phyloP scores from a whole-genome alignment of 2,113 vertebrate genomes.

The Mystacornis crossleyi region DNA sequence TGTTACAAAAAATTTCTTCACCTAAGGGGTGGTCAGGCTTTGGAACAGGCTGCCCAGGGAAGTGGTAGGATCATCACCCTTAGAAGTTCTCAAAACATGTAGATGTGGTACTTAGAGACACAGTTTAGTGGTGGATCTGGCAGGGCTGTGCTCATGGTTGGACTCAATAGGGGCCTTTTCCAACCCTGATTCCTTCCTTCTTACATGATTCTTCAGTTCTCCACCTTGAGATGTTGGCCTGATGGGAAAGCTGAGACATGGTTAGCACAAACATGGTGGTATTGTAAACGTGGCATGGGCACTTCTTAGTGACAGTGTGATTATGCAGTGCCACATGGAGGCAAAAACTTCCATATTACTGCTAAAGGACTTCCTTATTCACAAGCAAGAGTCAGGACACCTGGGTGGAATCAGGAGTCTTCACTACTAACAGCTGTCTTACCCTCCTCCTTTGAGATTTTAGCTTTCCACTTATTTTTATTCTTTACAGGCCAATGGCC shows the following conservation, averaged over 20 bases:
- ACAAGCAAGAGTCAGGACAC: not conserved
- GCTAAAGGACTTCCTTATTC: not conserved
- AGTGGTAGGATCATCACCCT: not conserved
- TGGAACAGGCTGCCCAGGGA: not conserved
- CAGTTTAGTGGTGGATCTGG: not conserved
- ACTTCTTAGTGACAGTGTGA: not conserved
- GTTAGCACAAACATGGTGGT: accelerated
- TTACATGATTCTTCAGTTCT: not conserved
- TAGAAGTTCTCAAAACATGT: not conserved
- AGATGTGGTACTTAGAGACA: not conserved
- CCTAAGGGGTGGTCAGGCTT: not conserved
- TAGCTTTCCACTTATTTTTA: not conserved
- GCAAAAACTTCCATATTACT: not conserved
- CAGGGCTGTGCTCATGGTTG: too few species aligned
- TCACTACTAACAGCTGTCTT: not conserved
- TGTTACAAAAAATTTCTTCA: not conserved
- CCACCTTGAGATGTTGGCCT: not conserved
- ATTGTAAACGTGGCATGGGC: not conserved
- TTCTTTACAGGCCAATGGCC: not conserved
- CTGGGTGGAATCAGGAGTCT: not conserved
- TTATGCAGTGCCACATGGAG: not conserved
- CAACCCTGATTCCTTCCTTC: not conserved
- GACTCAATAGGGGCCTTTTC: not conserved
- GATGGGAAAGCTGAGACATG: not conserved
- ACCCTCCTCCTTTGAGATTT: not conserved